phyloP scores from a whole-genome alignment of 2,113 vertebrate genomes.

The Rana temporaria region DNA sequence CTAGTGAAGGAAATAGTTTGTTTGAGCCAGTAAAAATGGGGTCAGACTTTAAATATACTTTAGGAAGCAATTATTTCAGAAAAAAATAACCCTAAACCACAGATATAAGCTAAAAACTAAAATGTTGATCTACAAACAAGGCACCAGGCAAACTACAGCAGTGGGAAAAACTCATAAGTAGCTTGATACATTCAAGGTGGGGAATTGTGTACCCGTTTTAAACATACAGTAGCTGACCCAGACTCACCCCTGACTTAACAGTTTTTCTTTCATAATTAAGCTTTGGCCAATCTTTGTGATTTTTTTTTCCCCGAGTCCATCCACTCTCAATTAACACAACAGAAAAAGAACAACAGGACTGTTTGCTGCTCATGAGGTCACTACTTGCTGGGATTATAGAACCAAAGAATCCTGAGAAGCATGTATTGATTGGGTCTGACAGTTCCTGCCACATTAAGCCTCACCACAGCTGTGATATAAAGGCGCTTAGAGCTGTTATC shows the following conservation, averaged over 20 bases:
- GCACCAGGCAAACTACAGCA: no score
- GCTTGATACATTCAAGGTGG: conserved; percentile 30
- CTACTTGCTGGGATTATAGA: conserved; percentile 86
- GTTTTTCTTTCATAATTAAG: conserved; percentile 80
- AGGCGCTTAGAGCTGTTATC: conserved; percentile 85
- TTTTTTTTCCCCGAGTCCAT: conserved; percentile 71
- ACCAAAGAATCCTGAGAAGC: conserved; percentile 86
- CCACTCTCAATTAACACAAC: conserved; percentile 77
- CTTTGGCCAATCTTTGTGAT: conserved; percentile 78
- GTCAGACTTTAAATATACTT: no score
- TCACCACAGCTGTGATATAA: conserved; percentile 83
- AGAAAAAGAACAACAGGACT: conserved; percentile 81
- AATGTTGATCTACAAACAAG: no score
- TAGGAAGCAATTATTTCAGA: no score
- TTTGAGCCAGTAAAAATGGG: no score
- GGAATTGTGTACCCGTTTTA: conserved; percentile 2
- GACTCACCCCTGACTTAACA: conserved; percentile 67
- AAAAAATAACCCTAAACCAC: no score
- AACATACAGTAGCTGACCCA: conserved; percentile 63
- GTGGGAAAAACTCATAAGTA: neutral
- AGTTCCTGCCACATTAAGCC: conserved; percentile 86
- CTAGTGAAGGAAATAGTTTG: no score
- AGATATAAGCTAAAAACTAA: no score
- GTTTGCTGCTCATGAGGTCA: conserved; percentile 87
- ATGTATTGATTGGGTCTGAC: conserved; percentile 88